Base-by-base conservation (phyloP, 2,113 vertebrate genomes). In the Marmota monax region DNA sequence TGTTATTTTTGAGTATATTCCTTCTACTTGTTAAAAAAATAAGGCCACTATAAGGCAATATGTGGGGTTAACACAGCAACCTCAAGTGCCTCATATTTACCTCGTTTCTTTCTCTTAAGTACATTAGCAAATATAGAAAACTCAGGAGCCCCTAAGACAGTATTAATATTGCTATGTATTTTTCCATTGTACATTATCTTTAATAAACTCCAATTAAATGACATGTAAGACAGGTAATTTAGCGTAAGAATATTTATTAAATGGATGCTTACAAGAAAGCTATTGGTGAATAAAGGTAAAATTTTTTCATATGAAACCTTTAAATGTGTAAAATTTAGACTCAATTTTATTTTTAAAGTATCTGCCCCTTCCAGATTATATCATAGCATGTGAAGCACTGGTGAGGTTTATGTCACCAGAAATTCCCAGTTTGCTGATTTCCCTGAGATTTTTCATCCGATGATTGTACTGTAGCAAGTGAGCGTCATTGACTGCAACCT, bases 401-500 rank as follows among this genome's bases (percentile, higher is more conserved):
- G 74, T 98, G 88, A 99, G 98, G 58, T 76, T 13, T 22, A 99
- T 56, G 82, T 98, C 98, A 48, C 99, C 98, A 0, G 4, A 25
- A 0, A 99, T 97, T 83, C 77, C 72, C 32, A 99, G 86, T 6
- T 5, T 91, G 89, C 42, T 98, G 88, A 99, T 83, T 65, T 98
- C 97, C 0, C 63, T 88, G 70, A 99, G 95, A 67, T 69, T 61
- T 92, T 56, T 98, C 95, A 98, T 82, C 0, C 98, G 97, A 96
- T 98, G 98, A 56, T 48, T 84, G 95, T 97, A 99, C 98, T 98
- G 98, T 97, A 98, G 87, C 96, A 99, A 2, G 86, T 98, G 98
- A 5, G 97, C 97, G 0, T 98, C 98, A 0, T 98, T 95, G 56
- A 98, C 98, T 0, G 98, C 98, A 29, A 99, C 98, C 97, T 98